phyloP scores from a whole-genome alignment of 1,140 invertebrate genomes.

The Papilio machaon region DNA sequence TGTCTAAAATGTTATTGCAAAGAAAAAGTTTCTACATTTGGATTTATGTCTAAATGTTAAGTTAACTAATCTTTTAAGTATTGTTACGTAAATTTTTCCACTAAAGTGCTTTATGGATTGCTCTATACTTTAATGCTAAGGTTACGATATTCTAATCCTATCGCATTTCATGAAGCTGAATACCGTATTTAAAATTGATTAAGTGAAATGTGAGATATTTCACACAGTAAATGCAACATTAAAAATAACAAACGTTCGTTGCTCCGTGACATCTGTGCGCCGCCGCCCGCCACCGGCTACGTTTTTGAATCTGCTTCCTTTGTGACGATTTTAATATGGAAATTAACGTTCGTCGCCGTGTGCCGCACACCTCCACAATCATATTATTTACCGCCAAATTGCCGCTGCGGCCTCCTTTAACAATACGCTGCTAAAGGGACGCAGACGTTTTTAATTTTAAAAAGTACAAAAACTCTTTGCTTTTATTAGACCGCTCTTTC shows the following conservation, averaged over 20 bases:
- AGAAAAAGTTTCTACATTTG: too few relatives aligned
- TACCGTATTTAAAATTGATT: neutral
- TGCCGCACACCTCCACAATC: conserved; percentile 71
- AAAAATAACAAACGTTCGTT: conserved; percentile 43
- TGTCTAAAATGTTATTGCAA: neutral
- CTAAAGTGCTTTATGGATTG: too few relatives aligned
- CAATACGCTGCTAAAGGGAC: conserved; percentile 25
- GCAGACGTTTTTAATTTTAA: conserved; percentile 35
- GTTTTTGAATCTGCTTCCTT: conserved; percentile 81
- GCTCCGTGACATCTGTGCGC: conserved; percentile 48
- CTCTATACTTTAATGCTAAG: too few relatives aligned
- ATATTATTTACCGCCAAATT: conserved; percentile 63
- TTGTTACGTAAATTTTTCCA: too few relatives aligned
- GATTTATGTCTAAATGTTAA: too few relatives aligned
- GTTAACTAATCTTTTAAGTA: too few relatives aligned
- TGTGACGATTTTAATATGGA: conserved; percentile 82
- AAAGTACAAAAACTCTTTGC: conserved; percentile 29
- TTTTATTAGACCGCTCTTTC: conserved; percentile 18
- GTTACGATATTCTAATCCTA: neutral
- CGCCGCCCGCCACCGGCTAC: conserved; percentile 60
- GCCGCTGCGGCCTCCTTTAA: conserved; percentile 37
- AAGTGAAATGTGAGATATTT: neutral
- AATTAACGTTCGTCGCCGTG: conserved; percentile 78
- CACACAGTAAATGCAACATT: conserved; percentile 45
- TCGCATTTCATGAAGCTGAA: neutral